phyloP scores from a whole-genome alignment of 2,888 invertebrate genomes.

The Cinara cedri region DNA sequence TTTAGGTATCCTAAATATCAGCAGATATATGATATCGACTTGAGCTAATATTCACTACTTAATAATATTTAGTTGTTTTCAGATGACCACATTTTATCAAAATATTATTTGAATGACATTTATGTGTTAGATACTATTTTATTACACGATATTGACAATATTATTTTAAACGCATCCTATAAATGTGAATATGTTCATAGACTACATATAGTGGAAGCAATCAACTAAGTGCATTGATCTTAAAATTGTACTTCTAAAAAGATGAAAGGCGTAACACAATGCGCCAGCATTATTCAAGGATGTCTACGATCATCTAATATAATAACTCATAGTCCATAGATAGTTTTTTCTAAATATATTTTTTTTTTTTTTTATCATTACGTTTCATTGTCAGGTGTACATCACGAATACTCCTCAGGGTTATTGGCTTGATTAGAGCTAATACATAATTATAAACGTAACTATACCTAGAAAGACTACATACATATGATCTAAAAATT shows the following conservation, averaged over 20 bases:
- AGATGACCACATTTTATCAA: too few species aligned
- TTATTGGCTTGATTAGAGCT: conserved; percentile 42
- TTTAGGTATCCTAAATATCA: too few species aligned
- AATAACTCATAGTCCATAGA: conserved; percentile 33
- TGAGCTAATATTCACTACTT: too few species aligned
- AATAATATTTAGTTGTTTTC: too few species aligned
- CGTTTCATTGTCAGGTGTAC: conserved; percentile 36
- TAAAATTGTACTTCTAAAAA: conserved; percentile 41
- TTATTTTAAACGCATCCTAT: conserved; percentile 22
- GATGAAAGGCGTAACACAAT: conserved; percentile 51
- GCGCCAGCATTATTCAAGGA: conserved; percentile 44
- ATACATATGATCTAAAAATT: not conserved
- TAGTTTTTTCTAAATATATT: conserved; percentile 34
- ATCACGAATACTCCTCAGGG: conserved; percentile 49
- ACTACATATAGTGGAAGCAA: conserved; percentile 4
- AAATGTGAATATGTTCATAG: conserved; percentile 10
- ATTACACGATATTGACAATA: not conserved
- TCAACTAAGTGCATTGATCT: conserved; percentile 46
- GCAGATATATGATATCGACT: too few species aligned
- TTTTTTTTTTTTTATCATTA: conserved; percentile 34
- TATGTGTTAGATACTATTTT: not conserved
- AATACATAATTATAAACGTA: conserved; percentile 38
- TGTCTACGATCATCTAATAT: conserved; percentile 38
- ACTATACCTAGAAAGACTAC: not conserved
- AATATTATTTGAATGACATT: too few species aligned